A percentile compares a stretch with the other conserved stretches of the same genome.
Conservation (phyloP, 2,113 vertebrate genomes). For the Brevimyrus niger region DNA sequence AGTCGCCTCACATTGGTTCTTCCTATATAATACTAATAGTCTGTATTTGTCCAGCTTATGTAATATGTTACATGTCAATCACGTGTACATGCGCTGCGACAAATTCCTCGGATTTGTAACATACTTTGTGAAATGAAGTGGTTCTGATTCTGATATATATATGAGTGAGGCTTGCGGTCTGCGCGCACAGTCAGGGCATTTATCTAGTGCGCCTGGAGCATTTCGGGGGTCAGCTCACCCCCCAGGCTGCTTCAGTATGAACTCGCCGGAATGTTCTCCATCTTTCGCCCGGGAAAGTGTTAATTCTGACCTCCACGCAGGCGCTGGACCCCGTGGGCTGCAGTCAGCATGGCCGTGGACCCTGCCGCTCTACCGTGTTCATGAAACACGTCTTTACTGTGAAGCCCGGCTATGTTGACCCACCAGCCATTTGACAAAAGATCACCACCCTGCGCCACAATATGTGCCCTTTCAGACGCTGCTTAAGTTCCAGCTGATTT, state of each 20-base stretch:
- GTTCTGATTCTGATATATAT: background rate
- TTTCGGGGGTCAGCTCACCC: slow-evolving; percentile 54
- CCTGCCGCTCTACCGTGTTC: background rate
- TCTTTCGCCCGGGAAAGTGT: background rate
- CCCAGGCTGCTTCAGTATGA: slow-evolving; percentile 83
- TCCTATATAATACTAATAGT: background rate
- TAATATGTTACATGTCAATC: slow-evolving; percentile 53
- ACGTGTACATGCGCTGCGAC: slow-evolving; percentile 54
- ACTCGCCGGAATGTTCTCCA: slow-evolving; percentile 90
- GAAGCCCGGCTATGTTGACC: background rate
- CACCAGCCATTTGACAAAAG: background rate
- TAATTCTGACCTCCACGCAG: slow-evolving; percentile 57
- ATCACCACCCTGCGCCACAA: background rate
- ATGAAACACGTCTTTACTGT: background rate
- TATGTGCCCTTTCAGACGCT: background rate
- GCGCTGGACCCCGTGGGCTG: background rate
- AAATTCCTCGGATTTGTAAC: background rate
- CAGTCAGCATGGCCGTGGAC: slow-evolving; percentile 27
- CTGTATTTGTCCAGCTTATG: slow-evolving; percentile 70
- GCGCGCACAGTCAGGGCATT: background rate
- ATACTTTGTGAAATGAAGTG: background rate
- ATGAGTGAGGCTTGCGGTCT: background rate
- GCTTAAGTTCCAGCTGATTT: slow-evolving; percentile 24
- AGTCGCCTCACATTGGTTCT: background rate
- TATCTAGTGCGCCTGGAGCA: slow-evolving; percentile 46